These are phyloP conservation scores for Stigmatopora argus DNA, from an alignment of 2,113 vertebrate species.

Conservation along the genomic window DNA sequence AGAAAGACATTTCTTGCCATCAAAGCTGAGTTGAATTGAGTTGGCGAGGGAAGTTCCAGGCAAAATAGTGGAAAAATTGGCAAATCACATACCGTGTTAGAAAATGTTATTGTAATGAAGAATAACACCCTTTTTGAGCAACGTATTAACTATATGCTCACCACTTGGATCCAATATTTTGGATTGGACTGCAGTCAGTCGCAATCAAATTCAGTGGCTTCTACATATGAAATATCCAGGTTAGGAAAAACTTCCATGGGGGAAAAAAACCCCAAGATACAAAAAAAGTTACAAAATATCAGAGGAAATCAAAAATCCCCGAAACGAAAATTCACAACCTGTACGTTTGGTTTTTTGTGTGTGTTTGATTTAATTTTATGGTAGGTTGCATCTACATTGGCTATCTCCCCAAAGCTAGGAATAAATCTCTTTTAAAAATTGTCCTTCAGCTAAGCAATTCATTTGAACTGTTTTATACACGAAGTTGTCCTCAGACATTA, in stretches of 20 bases:
- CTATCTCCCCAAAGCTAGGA: neutral
- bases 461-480: slow-evolving; percentile 19
- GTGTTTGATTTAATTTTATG: slow-evolving; percentile 15
- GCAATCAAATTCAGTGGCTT: too few species aligned
- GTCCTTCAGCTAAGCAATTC: slow-evolving; percentile 41
- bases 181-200: neutral
- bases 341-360: slow-evolving; percentile 41
- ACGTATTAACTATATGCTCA: slow-evolving; percentile 28
- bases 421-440: slow-evolving; percentile 19
- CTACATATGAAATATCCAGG: too few species aligned
- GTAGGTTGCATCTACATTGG: too few species aligned
- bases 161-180: slow-evolving; percentile 9
- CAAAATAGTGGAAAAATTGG: too few species aligned
- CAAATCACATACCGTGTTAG: neutral
- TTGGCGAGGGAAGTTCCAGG: too few species aligned
- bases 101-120: neutral
- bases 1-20: too few species aligned
- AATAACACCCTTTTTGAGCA: slow-evolving; percentile 9
- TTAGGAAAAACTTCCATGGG: too few species aligned
- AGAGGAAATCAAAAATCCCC: too few species aligned
- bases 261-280: too few species aligned
- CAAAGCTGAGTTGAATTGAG: too few species aligned
- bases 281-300: too few species aligned
- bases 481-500: slow-evolving; percentile 4
- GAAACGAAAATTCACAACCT: too few species aligned